Base-by-base conservation (phyloP, 2,888 invertebrate species). In the Rhimphoctona megacephalus region DNA sequence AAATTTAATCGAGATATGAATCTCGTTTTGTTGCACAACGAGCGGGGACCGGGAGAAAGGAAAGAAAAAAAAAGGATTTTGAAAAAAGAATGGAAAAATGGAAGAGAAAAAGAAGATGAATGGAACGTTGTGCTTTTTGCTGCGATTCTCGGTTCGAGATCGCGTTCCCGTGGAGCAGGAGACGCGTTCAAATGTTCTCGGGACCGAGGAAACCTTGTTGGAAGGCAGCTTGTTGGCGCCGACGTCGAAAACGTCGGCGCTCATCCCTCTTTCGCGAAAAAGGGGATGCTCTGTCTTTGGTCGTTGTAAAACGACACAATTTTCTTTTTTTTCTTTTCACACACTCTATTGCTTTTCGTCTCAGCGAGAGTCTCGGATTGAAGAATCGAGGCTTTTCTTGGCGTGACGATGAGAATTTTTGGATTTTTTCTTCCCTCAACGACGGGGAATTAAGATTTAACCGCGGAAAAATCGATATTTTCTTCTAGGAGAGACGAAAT, bases 1-100 rank as follows among this genome's bases (percentile, higher is more conserved):
- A 90, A 90, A 91, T 92, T 92, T 89, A 46, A 90, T 88, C 90
- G 94, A 93, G 94, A 93, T 94, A 94, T 94, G 94, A 94, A 93
- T 93, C 94, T 93, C 93, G 91, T 91, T 89, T 91, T 93, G 93
- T 91, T 92, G 90, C 91, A 90, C 91, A 90, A 91, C 90, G 61
- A 49, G 79, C 57, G 66, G 49, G 67, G 22, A 74, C 39, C 30
- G 25, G 49, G 52, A 54, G 19, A 36, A 67, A 52, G 11, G 46
- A 43, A n/a, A 70, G 49, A 43, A 49, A 73, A 72, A 54, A 33
- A 19, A 11, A 49, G 61, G 69, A 30, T 52, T 67, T 72, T 30
- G n/a, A 7, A 81, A 25, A 3, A 36, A 78, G n/a, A n/a, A n/a
- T 49, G 49, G 39, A 30, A 30, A 43, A 46, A 49, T 19, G 33